A percentile compares a stretch with the other conserved stretches of the same genome.
Evolutionary conservation across 1,140 invertebrate species (phyloP).

Genomic region (Episyrphus balteatus): DNA sequence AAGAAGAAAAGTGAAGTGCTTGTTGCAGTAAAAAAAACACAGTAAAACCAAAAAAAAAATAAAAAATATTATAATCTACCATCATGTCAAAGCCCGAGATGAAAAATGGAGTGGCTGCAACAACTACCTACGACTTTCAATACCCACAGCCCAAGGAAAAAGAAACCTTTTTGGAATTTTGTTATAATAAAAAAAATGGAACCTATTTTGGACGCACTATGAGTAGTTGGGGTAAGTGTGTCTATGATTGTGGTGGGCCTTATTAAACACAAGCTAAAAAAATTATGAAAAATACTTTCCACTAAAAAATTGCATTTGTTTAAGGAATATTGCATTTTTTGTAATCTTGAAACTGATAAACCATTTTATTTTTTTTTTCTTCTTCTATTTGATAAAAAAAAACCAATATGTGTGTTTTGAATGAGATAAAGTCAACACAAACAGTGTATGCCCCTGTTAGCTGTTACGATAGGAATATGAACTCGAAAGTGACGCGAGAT

Average conservation of each 20-base stretch:
- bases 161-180: slow-evolving; percentile 43
- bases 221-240: slow-evolving; percentile 62
- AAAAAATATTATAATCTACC: not conserved
- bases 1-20: too few relatives aligned
- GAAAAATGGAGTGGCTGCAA: not conserved
- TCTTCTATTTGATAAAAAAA: not conserved
- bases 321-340: too few relatives aligned
- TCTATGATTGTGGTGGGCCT: slow-evolving; percentile 10
- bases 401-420: not conserved
- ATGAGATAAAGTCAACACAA: too few relatives aligned
- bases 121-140: slow-evolving; percentile 35
- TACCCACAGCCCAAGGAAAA: slow-evolving; percentile 41
- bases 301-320: too few relatives aligned
- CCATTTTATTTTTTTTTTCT: not conserved
- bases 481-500: too few relatives aligned
- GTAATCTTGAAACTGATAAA: too few relatives aligned
- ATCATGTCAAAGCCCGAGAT: not conserved
- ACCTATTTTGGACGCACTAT: slow-evolving; percentile 57
- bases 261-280: slow-evolving; percentile 7
- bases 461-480: too few relatives aligned
- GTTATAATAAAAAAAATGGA: slow-evolving; percentile 55
- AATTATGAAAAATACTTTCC: too few relatives aligned
- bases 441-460: too few relatives aligned
- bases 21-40: not conserved
- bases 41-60: not conserved